These are phyloP conservation scores for Nineta flava DNA, from an alignment of 2,888 invertebrate species.

Conservation along the genomic window DNA sequence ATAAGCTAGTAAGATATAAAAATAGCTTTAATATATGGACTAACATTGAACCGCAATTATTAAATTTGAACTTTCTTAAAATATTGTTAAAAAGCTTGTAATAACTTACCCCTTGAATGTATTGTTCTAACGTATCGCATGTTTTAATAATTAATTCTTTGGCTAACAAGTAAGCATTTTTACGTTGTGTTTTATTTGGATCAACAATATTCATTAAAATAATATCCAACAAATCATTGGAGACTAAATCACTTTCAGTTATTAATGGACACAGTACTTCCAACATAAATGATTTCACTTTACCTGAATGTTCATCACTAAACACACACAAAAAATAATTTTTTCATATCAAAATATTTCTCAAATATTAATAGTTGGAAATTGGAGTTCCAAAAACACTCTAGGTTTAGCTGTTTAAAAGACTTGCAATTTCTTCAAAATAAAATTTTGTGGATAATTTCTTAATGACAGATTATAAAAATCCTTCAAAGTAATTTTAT, in stretches of 20 bases:
- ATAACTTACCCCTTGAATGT: slow-evolving; percentile 72
- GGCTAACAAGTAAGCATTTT: slow-evolving; percentile 78
- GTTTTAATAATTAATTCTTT: slow-evolving; percentile 86
- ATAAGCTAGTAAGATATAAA: too few relatives aligned
- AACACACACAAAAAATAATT: slow-evolving; percentile 13
- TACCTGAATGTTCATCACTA: slow-evolving; percentile 88
- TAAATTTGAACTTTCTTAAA: too few relatives aligned
- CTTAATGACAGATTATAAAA: too few relatives aligned
- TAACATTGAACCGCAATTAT: too few relatives aligned
- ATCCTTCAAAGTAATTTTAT: too few relatives aligned
- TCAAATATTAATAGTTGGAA: not conserved
- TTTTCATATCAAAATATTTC: too few relatives aligned
- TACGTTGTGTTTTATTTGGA: slow-evolving; percentile 76
- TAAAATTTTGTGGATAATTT: too few relatives aligned
- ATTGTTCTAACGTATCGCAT: slow-evolving; percentile 81
- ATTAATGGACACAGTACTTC: slow-evolving; percentile 90
- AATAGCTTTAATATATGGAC: too few relatives aligned
- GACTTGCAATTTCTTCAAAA: too few relatives aligned
- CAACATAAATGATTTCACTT: slow-evolving; percentile 93
- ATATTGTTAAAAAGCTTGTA: too few relatives aligned
- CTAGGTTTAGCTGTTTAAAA: too few relatives aligned
- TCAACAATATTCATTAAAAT: slow-evolving; percentile 90
- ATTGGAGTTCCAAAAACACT: not conserved
- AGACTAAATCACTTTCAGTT: slow-evolving; percentile 88
- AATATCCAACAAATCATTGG: slow-evolving; percentile 84